phyloP scores from a whole-genome alignment of 2,113 vertebrate genomes.

The Microcebus griseorufus region DNA sequence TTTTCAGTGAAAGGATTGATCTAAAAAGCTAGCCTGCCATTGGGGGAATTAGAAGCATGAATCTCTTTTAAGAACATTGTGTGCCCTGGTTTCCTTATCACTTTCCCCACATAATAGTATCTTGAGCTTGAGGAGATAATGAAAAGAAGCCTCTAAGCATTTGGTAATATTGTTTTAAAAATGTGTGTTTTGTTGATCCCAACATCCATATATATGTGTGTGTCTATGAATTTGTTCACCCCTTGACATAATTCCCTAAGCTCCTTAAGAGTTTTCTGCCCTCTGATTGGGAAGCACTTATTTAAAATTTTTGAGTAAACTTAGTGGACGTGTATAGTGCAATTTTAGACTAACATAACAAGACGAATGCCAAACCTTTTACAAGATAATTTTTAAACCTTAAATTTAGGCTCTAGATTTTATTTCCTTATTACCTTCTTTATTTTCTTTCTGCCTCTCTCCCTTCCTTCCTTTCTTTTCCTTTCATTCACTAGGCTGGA shows the following conservation, averaged over 20 bases:
- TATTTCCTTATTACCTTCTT: not conserved
- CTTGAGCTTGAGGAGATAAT: not conserved
- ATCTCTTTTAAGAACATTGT: not conserved
- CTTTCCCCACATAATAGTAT: not conserved
- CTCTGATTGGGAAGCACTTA: not conserved
- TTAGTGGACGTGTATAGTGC: not conserved
- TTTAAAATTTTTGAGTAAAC: not conserved
- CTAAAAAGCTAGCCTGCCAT: not conserved
- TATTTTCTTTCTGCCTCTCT: not conserved
- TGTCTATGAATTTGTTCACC: not conserved
- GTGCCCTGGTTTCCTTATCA: not conserved
- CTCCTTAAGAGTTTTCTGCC: not conserved
- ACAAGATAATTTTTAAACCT: not conserved
- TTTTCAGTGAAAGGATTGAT: slow-evolving; percentile 7
- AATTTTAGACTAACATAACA: slow-evolving; percentile 2
- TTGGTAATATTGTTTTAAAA: not conserved
- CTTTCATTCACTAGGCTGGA: not conserved
- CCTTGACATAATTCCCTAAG: not conserved
- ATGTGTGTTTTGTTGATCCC: not conserved
- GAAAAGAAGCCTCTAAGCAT: not conserved
- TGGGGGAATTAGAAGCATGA: not conserved
- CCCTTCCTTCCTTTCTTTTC: not conserved
- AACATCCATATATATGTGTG: not conserved
- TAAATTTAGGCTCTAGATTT: not conserved
- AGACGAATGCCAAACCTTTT: not conserved